These are phyloP conservation scores for Acleris literana DNA, from an alignment of 2,888 invertebrate species.

Conservation along the genomic window DNA sequence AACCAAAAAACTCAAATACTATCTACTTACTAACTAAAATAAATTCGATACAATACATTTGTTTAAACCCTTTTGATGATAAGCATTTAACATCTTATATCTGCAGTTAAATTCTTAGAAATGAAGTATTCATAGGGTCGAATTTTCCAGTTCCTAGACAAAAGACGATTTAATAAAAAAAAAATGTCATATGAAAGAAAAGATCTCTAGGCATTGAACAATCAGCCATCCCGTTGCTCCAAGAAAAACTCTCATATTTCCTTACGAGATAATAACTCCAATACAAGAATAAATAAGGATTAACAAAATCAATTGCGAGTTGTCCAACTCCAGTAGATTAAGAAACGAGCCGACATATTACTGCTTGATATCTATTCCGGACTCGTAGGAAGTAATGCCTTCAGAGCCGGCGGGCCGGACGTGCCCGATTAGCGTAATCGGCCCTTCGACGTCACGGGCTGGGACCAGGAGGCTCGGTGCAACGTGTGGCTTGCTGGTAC, in stretches of 20 bases:
- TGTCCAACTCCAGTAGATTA: conserved; percentile 1
- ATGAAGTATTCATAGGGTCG: no score
- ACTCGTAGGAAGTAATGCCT: conserved; percentile 18
- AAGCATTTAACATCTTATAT: no score
- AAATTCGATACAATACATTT: not conserved
- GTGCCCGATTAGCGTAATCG: conserved; percentile 26
- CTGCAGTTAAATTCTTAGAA: no score
- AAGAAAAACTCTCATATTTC: no score
- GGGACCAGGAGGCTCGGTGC: no score
- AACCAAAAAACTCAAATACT: not conserved
- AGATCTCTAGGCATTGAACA: no score
- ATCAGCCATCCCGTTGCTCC: no score
- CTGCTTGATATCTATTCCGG: conserved; percentile 21
- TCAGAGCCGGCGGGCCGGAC: conserved; percentile 15
- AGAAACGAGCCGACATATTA: conserved; percentile 12
- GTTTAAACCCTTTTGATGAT: not conserved
- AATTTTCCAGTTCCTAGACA: no score
- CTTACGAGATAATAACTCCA: no score
- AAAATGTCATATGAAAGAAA: no score
- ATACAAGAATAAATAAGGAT: not conserved
- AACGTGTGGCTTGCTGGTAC: no score
- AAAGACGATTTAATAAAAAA: no score
- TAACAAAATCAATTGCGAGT: conserved; percentile 15
- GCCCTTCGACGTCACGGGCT: not conserved
- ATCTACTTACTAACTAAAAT: not conserved